A percentile compares a stretch with the other conserved stretches of the same genome.
Conservation (phyloP, 1,140 invertebrate species). For the Olivierus martensii region DNA sequence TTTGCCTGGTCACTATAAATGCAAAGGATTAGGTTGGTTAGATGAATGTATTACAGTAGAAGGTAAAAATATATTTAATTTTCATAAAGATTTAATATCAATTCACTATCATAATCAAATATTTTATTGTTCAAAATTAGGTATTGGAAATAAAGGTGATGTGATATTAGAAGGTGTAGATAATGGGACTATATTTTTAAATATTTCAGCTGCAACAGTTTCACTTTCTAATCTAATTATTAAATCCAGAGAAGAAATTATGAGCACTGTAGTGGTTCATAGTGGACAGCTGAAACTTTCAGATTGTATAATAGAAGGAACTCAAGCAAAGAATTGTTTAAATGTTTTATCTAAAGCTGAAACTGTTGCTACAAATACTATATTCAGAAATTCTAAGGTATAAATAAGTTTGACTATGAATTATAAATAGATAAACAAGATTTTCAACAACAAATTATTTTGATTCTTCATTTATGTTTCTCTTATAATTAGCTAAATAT, state of each 20-base stretch:
- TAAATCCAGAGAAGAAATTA: not conserved
- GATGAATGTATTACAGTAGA: constrained; percentile 11
- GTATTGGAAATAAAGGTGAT: not conserved
- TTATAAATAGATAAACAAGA: too few relatives aligned
- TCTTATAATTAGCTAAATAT: too few relatives aligned
- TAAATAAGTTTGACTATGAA: too few relatives aligned
- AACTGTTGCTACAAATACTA: not conserved
- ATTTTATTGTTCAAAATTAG: too few relatives aligned
- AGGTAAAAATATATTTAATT: constrained; percentile 9
- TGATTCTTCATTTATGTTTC: too few relatives aligned
- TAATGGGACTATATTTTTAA: constrained; percentile 18
- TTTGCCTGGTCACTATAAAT: constrained; percentile 13
- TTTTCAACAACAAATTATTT: too few relatives aligned
- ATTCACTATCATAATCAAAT: too few relatives aligned
- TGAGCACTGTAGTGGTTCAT: constrained; percentile 15
- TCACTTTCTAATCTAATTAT: constrained; percentile 13
- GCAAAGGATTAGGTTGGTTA: constrained; percentile 17
- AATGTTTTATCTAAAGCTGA: constrained; percentile 2
- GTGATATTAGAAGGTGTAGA: constrained; percentile 11
- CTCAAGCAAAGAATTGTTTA: constrained; percentile 3
- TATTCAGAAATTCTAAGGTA: constrained; percentile 4
- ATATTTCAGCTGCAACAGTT: constrained; percentile 5
- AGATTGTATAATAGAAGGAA: constrained; percentile 13
- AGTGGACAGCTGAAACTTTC: constrained; percentile 7
- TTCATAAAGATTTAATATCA: too few relatives aligned